Evolutionary conservation across 2,888 invertebrate species (phyloP).

Genomic region (Drosophila koepferae): DNA sequence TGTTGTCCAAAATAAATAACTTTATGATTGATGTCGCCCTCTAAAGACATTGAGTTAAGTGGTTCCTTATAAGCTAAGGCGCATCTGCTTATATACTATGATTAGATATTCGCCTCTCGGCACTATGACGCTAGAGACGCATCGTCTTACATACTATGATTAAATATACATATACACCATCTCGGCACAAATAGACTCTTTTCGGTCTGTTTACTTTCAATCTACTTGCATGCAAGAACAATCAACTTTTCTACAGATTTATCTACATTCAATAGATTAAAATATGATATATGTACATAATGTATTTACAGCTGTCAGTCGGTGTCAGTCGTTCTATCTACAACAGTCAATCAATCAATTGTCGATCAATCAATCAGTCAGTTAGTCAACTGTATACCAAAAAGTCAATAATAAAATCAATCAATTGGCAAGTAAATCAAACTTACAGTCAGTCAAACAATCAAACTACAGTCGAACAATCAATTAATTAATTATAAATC

Average conservation of each 20-base stretch:
- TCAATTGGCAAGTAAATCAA: too few relatives aligned
- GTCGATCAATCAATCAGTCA: too few relatives aligned
- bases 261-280: background rate
- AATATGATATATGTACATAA: background rate
- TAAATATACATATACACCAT: too few relatives aligned
- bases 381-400: too few relatives aligned
- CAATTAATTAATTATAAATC: background rate
- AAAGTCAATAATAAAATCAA: too few relatives aligned
- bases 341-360: too few relatives aligned
- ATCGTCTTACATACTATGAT: too few relatives aligned
- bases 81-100: background rate
- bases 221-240: background rate
- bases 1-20: background rate
- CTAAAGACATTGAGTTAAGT: background rate
- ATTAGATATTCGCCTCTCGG: background rate
- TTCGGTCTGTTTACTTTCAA: background rate
- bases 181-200: background rate
- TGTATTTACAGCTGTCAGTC: background rate
- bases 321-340: too few relatives aligned
- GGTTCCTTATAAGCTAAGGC: background rate
- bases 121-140: background rate
- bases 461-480: background rate
- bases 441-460: background rate
- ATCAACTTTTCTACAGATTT: background rate
- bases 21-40: slow-evolving; percentile 1